These are phyloP conservation scores for Sericinus montela DNA, from an alignment of 2,888 invertebrate species.

Conservation along the genomic window DNA sequence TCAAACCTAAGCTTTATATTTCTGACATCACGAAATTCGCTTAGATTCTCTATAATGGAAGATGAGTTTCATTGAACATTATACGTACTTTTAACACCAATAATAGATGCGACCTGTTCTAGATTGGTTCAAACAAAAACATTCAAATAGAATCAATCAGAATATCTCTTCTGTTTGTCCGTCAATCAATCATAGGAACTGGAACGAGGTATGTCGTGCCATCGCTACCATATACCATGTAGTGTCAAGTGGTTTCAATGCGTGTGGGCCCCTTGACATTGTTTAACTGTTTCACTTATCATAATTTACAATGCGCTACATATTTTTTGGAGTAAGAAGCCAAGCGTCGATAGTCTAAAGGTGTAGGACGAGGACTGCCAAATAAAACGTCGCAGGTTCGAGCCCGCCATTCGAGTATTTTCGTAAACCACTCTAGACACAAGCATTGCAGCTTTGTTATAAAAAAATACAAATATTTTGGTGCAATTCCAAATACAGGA, in stretches of 20 bases:
- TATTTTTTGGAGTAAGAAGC: too few relatives aligned
- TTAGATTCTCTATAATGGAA: conserved; percentile 4
- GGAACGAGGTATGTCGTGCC: conserved; percentile 13
- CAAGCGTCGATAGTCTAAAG: too few relatives aligned
- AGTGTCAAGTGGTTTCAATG: conserved; percentile 11
- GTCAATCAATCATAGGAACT: conserved; percentile 37
- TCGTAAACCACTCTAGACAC: too few relatives aligned
- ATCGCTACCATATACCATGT: conserved; percentile 19
- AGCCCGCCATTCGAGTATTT: too few relatives aligned
- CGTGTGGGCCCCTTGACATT: conserved; percentile 26
- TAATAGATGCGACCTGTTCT: conserved; percentile 17
- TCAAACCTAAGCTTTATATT: too few relatives aligned
- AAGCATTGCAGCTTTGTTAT: too few relatives aligned
- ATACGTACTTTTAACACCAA: conserved; percentile 3
- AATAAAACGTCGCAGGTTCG: too few relatives aligned
- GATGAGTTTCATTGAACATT: conserved; percentile 11
- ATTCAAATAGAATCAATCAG: conserved; percentile 30
- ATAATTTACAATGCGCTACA: too few relatives aligned
- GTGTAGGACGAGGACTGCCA: too few relatives aligned
- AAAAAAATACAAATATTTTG: too few relatives aligned
- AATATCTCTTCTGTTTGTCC: conserved; percentile 38
- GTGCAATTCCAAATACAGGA: too few relatives aligned
- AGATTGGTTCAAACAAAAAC: conserved; percentile 27
- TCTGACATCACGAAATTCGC: too few relatives aligned
- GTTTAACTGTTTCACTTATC: conserved; percentile 14